A percentile compares a stretch with the other conserved stretches of the same genome.
phyloP scores from a whole-genome alignment of 2,113 vertebrate genomes.

The Chlamydotis undulata region DNA sequence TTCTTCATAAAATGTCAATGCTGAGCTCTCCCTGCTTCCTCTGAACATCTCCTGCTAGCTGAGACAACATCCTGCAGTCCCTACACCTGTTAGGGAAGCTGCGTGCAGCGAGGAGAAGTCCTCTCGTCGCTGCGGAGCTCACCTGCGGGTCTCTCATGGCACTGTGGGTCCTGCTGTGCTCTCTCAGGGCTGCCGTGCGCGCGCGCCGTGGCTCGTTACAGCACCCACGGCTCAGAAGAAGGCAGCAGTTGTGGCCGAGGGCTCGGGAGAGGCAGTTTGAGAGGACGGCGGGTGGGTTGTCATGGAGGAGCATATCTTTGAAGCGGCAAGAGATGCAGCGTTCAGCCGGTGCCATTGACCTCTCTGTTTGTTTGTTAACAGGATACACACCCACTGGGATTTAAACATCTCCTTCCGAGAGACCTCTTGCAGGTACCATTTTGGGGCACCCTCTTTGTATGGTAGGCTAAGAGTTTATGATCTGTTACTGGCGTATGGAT shows the following conservation, averaged over 20 bases:
- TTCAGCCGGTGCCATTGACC: slow-evolving; percentile 9
- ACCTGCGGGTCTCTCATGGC: neutral
- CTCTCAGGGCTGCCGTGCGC: rapidly evolving
- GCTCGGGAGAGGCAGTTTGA: neutral
- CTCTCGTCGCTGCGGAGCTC: neutral
- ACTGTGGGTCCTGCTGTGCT: neutral
- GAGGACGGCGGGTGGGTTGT: neutral
- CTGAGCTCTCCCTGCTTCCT: neutral
- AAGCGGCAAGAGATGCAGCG: neutral
- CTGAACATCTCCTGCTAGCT: neutral
- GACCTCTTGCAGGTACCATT: slow-evolving; percentile 81
- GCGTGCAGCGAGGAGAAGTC: neutral
- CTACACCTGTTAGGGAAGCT: neutral
- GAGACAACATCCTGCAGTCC: neutral
- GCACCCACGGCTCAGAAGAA: neutral
- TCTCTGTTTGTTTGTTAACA: slow-evolving; percentile 54
- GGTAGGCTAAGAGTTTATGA: neutral
- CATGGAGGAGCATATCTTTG: neutral
- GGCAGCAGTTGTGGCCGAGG: neutral
- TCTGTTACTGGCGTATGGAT: neutral
- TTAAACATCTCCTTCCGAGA: slow-evolving; percentile 86
- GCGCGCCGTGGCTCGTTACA: rapidly evolving
- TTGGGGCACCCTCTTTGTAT: slow-evolving; percentile 15
- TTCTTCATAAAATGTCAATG: neutral
- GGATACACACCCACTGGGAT: slow-evolving; percentile 83